Evolutionary conservation across 2,113 vertebrate genomes (phyloP).

Genomic region (Haemorhous mexicanus): DNA sequence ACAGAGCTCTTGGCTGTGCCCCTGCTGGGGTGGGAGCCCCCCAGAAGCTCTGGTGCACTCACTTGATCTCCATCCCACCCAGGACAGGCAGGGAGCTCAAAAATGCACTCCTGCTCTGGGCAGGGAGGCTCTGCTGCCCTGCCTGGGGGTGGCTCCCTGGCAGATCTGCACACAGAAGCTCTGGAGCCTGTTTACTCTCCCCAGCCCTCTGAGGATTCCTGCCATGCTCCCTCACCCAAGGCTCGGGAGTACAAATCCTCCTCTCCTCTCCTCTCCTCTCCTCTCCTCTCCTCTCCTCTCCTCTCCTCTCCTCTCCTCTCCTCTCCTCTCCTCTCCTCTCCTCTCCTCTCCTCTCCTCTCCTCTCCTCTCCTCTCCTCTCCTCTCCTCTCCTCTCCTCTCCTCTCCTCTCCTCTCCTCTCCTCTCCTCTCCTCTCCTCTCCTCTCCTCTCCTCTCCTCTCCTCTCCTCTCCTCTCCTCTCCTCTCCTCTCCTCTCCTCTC

Average conservation of each 20-base stretch:
- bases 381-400: rapidly evolving
- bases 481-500: neutral
- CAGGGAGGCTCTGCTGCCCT: neutral
- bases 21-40: neutral
- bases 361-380: neutral
- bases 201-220: neutral
- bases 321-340: rapidly evolving
- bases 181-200: neutral
- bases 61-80: rapidly evolving
- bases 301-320: neutral
- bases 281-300: neutral
- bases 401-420: neutral
- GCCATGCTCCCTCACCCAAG: neutral
- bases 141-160: neutral
- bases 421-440: neutral
- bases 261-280: rapidly evolving
- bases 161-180: neutral
- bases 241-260: neutral
- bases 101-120: neutral
- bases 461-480: neutral
- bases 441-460: rapidly evolving
- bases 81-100: neutral
- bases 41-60: neutral
- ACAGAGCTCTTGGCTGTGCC: neutral
- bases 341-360: neutral